Conservation (phyloP, 2,113 vertebrate species). For the Microtus montanus region DNA sequence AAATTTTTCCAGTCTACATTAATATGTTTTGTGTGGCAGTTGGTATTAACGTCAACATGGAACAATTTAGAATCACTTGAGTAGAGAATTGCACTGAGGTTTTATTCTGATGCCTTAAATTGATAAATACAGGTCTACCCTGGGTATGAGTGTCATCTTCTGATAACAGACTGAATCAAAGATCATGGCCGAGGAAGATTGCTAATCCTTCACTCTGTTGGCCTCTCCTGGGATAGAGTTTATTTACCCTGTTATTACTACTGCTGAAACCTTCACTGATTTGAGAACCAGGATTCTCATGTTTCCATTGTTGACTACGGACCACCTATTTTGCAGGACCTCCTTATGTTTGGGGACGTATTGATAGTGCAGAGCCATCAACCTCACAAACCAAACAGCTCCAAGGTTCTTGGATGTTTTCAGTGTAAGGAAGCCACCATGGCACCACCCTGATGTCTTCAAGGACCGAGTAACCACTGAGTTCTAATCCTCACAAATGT, state of each 20-base stretch:
- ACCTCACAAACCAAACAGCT: neutral
- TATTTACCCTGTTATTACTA: neutral
- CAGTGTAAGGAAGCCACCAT: no score
- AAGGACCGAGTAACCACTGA: neutral
- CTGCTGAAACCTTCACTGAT: neutral
- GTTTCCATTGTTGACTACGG: neutral
- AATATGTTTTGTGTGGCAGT: neutral
- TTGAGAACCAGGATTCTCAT: neutral
- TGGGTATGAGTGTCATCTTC: neutral
- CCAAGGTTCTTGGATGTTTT: no score
- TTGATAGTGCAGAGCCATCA: no score
- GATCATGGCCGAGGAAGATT: neutral
- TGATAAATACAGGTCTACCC: neutral
- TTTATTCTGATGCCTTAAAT: neutral
- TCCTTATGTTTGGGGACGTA: no score
- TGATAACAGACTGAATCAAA: neutral
- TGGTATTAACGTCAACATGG: neutral
- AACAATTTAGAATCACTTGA: neutral
- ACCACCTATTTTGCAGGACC: neutral
- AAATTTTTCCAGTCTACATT: neutral
- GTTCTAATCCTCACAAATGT: neutral
- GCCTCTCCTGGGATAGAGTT: neutral
- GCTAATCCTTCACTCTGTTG: neutral
- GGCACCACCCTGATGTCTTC: neutral
- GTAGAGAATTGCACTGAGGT: neutral